Evolutionary conservation across 2,113 vertebrate genomes (phyloP), one percentile per base, ranked within the genome.

Genomic region (Acinonyx jubatus): DNA sequence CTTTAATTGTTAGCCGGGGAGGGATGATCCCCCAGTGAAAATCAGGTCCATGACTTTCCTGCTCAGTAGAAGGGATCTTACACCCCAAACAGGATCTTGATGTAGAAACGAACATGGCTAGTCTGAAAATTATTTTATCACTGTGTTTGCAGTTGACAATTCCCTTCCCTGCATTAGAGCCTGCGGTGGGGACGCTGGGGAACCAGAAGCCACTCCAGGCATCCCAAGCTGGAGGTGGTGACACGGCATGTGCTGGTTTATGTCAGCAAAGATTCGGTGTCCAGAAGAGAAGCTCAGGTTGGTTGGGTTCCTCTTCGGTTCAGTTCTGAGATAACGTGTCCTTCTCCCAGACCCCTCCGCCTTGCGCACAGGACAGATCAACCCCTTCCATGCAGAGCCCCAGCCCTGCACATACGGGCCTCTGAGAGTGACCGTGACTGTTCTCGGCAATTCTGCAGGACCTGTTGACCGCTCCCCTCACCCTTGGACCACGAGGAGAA

Each of bases 171-270:
- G 45, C 7, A 0, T 1, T 45, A 45, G 45, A 45, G 48, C 27
- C 9, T 1, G 18, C 0, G 1, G 10, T 4, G 4, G 61, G 15
- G 38, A 38, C 1, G 0, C 9, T 38, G 29, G 36, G 7, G 13
- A 41, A n/a, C 25, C 11, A 36, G 38, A 87, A 33, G 5, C n/a
- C 4, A 3, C 15, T 1, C 29, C 7, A 10, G n/a, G 19, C 5
- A 18, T 19, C 45, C 29, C 61, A 29, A 15, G 29, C 25, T 0
- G 15, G 7, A 48, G 27, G 8, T 4, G 74, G 74, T 11, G 74
- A 19, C 27, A 2, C 4, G 1, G 8, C 1, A 45, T 2, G 6
- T 1, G 1, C 1, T 15, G 25, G 14, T 19, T 18, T 33, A 38
- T 8, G 3, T 27, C n/a, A 16, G 16, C 14, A 25, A 31, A 19